Base-by-base conservation (phyloP, 2,113 vertebrate genomes). In the Macrotis lagotis region DNA sequence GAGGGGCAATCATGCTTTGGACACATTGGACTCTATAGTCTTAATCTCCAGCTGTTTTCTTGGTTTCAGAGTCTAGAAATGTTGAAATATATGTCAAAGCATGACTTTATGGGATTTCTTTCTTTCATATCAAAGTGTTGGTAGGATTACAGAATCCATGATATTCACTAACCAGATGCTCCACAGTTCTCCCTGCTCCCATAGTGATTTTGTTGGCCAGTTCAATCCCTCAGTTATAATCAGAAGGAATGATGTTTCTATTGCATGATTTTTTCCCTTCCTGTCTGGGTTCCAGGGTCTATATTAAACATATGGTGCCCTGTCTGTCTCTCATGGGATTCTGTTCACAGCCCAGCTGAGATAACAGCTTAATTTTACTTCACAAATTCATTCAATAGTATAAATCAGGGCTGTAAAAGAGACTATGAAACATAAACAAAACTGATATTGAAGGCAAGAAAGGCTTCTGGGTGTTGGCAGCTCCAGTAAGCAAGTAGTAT, bases 21-120 rank as follows among this genome's bases (percentile, higher is more conserved):
- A 24, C 24, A 25, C 4, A 44, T 14, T 26, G 51, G 26, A 22
- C 37, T 10, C 12, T 0, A 12, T 50, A 47, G 44, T 91, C 24
- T 19, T 31, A 8, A 83, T 50, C 12, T 66, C 59, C 9, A 14
- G 44, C 44, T 28, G 16, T n/a, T 22, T 25, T 22, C 3, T 91
- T 90, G 90, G 88, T 90, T 89, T 83, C 59, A 47, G 74, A 28
- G 47, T 91, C 44, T 66, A 93, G 55, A 90, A 91, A 93, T 83
- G 31, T 3, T 0, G 25, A 48, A 19, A 94, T 89, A 95, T 90
- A 59, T 83, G 53, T 25, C 90, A 74, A 96, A 95, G 48, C 59
- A 19, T 31, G 83, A 89, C 48, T 94, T 66, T 12, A 91, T 3
- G 49, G 90, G 95, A 55, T 0, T 10, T 16, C 26, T 88, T 83